phyloP scores from a whole-genome alignment of 2,797 vertebrate species.

The Phataginus tetradactyla region DNA sequence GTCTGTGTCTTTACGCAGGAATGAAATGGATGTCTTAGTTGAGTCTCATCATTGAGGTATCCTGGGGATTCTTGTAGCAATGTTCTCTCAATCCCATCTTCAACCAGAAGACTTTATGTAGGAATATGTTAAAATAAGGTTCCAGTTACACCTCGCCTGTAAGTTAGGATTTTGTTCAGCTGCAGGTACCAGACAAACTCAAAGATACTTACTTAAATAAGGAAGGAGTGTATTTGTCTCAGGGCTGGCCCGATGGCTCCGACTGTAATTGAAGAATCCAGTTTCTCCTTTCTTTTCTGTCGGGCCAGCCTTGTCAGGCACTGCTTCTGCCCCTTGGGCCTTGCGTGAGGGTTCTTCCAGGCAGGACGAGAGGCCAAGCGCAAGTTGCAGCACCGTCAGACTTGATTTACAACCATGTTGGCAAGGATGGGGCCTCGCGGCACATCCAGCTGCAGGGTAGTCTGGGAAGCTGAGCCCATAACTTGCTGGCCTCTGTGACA shows the following conservation, averaged over 20 bases:
- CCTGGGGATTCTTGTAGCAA: neutral
- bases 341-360: neutral
- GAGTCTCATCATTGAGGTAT: neutral
- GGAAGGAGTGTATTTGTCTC: neutral
- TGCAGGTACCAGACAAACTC: neutral
- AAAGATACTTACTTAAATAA: neutral
- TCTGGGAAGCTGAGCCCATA: neutral
- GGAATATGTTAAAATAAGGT: slow-evolving; percentile 1
- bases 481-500: neutral
- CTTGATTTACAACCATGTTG: neutral
- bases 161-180: slow-evolving; percentile 16
- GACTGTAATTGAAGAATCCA: neutral
- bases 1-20: neutral
- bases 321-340: neutral
- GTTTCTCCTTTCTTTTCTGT: neutral
- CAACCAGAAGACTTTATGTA: neutral
- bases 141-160: neutral
- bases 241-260: neutral
- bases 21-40: neutral
- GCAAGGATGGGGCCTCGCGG: neutral
- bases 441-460: neutral
- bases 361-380: neutral
- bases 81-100: neutral
- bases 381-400: neutral
- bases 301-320: neutral